These are phyloP conservation scores for Lepilemur septentrionalis DNA, from an alignment of 2,797 vertebrate genomes.

Conservation along the genomic window DNA sequence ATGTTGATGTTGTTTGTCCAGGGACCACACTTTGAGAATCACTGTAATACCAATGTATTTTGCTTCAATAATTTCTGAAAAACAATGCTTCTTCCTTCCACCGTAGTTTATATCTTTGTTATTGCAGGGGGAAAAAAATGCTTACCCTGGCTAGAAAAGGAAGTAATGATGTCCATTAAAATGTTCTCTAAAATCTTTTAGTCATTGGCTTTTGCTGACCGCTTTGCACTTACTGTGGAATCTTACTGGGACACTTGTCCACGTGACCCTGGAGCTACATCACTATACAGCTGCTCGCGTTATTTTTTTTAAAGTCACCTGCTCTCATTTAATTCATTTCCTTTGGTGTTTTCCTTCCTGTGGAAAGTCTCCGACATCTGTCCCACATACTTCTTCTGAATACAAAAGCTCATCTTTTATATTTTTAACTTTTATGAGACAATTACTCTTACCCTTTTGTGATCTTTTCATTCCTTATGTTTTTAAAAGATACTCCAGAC, in stretches of 20 bases:
- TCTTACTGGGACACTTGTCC: slow-evolving; percentile 38
- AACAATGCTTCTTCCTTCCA: not conserved
- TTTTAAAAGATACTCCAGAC: slow-evolving; percentile 34
- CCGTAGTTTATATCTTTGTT: not conserved
- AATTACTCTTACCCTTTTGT: slow-evolving; percentile 31
- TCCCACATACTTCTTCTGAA: slow-evolving; percentile 57
- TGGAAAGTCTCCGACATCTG: slow-evolving; percentile 71
- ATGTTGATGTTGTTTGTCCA: not conserved
- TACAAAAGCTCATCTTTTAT: slow-evolving; percentile 59
- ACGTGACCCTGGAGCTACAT: not conserved
- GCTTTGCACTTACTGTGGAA: slow-evolving; percentile 4
- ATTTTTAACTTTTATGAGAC: slow-evolving; percentile 66
- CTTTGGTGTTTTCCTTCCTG: slow-evolving; percentile 72
- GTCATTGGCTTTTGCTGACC: not conserved
- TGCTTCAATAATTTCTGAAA: not conserved
- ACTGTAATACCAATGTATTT: not conserved
- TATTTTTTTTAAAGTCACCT: slow-evolving; percentile 58
- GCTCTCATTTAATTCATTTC: slow-evolving; percentile 73
- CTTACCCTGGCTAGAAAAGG: not conserved
- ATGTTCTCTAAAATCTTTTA: not conserved
- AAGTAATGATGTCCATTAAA: not conserved
- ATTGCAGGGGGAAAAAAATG: not conserved
- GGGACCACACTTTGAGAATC: not conserved
- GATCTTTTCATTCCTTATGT: slow-evolving; percentile 13
- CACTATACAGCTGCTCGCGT: slow-evolving; percentile 28